A percentile compares a stretch with the other conserved stretches of the same genome.
Conservation (phyloP, 2,797 vertebrate species). For the Choloepus didactylus region DNA sequence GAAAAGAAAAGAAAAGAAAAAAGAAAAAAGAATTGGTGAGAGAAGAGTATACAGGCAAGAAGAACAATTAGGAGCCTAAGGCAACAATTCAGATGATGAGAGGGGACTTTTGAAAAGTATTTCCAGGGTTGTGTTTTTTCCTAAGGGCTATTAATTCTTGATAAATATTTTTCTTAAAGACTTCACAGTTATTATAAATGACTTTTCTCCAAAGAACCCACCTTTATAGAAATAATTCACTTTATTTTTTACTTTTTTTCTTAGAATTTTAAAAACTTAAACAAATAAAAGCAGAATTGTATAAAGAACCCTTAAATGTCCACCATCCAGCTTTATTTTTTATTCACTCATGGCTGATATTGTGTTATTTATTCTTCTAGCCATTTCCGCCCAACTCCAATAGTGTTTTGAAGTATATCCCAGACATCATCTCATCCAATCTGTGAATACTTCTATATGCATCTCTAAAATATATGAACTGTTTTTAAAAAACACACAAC, state of each 20-base stretch:
- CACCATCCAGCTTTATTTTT: background rate
- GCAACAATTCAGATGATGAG: background rate
- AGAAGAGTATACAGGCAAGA: background rate
- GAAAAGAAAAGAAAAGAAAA: too few species aligned
- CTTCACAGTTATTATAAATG: background rate
- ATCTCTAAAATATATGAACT: background rate
- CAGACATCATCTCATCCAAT: background rate
- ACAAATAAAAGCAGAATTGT: background rate
- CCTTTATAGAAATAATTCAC: background rate
- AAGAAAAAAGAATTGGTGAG: background rate
- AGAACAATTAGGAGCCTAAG: background rate
- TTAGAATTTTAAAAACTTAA: background rate
- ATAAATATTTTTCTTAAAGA: background rate
- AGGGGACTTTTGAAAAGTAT: too few species aligned
- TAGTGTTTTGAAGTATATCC: background rate
- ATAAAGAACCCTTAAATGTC: background rate
- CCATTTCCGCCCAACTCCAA: background rate
- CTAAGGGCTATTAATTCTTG: background rate
- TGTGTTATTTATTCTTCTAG: background rate
- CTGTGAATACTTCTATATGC: background rate
- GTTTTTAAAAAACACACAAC: background rate
- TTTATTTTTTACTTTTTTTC: constrained; percentile 33
- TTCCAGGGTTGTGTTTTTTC: background rate
- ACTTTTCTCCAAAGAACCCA: background rate
- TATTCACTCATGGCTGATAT: background rate